phyloP scores from a whole-genome alignment of 2,113 vertebrate species.

The Regulus satrapa region DNA sequence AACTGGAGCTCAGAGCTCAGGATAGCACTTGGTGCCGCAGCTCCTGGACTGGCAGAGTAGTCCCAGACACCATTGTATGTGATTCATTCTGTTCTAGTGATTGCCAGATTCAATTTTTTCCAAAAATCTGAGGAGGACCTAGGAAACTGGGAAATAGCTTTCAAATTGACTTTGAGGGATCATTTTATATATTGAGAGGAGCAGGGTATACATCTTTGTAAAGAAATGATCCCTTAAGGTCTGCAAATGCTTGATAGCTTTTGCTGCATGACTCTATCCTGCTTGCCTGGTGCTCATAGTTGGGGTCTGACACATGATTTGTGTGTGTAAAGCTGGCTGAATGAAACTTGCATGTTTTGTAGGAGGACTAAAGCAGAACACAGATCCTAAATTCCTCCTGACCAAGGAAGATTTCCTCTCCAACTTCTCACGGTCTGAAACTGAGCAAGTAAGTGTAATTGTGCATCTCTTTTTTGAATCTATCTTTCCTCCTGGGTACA shows the following conservation, averaged over 20 bases:
- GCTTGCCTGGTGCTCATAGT: background rate
- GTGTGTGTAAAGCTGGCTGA: background rate
- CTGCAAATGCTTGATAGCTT: background rate
- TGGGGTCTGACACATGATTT: background rate
- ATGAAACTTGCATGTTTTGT: conserved; percentile 3
- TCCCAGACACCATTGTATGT: background rate
- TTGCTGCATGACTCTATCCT: background rate
- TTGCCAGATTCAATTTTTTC: background rate
- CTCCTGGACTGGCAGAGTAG: background rate
- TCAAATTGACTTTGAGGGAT: background rate
- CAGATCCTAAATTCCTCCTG: conserved; percentile 44
- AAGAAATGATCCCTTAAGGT: background rate
- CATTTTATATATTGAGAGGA: background rate
- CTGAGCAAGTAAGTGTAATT: conserved; percentile 48
- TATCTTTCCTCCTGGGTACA: background rate
- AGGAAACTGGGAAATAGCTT: background rate
- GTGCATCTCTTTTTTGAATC: background rate
- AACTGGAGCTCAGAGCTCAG: background rate
- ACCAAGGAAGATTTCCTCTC: conserved; percentile 66
- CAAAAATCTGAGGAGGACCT: background rate
- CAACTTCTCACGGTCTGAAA: conserved; percentile 34
- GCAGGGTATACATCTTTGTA: background rate
- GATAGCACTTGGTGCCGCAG: background rate
- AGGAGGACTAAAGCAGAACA: conserved; percentile 67
- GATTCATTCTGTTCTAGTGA: background rate